Evolutionary conservation across 2,797 vertebrate genomes (phyloP).

Genomic region (Hydrolagus colliei): DNA sequence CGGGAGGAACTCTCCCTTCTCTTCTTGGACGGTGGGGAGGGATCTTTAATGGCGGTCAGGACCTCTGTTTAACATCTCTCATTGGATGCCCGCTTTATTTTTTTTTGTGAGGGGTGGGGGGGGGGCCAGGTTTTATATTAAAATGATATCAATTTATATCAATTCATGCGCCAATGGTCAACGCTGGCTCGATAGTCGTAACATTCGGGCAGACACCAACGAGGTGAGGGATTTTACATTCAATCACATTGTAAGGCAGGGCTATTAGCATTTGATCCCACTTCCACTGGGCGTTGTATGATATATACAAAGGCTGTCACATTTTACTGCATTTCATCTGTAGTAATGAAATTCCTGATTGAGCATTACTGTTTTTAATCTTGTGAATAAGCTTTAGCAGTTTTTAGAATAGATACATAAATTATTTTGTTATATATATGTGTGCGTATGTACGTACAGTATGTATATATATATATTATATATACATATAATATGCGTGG

Average conservation of each 20-base stretch:
- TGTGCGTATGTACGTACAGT: background rate
- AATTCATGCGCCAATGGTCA: background rate
- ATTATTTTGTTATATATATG: background rate
- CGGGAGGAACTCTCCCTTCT: too few species aligned
- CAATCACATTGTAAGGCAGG: background rate
- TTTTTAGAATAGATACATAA: background rate
- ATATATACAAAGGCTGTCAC: constrained; percentile 4
- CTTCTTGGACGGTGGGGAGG: too few species aligned
- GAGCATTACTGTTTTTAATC: constrained; percentile 13
- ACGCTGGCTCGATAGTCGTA: background rate
- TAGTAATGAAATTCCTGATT: constrained; percentile 17
- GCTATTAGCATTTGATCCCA: constrained; percentile 21
- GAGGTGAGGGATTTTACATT: constrained; percentile 19
- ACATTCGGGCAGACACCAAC: too few species aligned
- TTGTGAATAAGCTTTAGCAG: constrained; percentile 1
- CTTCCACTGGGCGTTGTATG: background rate
- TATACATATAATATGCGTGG: too few species aligned
- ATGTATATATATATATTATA: too few species aligned
- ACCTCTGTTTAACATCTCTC: too few species aligned
- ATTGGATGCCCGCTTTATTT: too few species aligned
- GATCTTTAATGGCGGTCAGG: too few species aligned
- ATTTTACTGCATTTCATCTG: constrained; percentile 27
- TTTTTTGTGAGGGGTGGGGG: too few species aligned
- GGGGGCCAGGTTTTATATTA: too few species aligned
- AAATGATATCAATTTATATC: background rate